Conservation (phyloP, 2,113 vertebrate genomes). For the Saimiri boliviensis region DNA sequence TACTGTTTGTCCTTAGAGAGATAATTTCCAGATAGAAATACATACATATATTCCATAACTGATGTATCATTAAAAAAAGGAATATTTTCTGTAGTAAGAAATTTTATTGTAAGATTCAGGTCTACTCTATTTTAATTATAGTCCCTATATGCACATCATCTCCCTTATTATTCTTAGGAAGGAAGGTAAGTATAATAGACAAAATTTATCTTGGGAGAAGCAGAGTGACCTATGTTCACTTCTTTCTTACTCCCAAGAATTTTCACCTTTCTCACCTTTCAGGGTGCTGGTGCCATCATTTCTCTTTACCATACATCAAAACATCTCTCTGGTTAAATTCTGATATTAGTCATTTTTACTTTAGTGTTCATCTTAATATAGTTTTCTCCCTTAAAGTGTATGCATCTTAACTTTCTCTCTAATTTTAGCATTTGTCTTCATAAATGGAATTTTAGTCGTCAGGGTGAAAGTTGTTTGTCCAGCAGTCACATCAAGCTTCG, state of each 20-base stretch:
- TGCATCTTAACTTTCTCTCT: background rate
- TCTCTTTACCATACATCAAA: background rate
- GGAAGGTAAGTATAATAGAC: background rate
- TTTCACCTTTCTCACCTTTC: background rate
- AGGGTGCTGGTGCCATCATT: background rate
- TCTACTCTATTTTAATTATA: background rate
- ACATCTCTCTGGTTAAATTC: background rate
- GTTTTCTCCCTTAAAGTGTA: background rate
- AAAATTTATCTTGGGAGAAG: background rate
- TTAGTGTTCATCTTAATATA: background rate
- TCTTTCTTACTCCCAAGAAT: background rate
- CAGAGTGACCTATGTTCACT: background rate
- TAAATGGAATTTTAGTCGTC: background rate
- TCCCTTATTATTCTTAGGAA: background rate
- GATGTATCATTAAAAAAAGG: background rate
- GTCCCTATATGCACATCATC: background rate
- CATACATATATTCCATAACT: background rate
- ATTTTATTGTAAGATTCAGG: background rate
- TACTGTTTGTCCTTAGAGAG: background rate
- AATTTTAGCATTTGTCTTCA: background rate
- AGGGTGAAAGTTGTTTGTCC: background rate
- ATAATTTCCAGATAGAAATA: background rate
- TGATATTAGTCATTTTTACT: constrained; percentile 5
- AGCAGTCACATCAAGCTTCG: background rate
- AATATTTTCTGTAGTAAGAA: background rate